Percentiles rank a stretch among this genome's conserved stretches.
phyloP scores from a whole-genome alignment of 2,113 vertebrate species.

The Alligator mississippiensis region DNA sequence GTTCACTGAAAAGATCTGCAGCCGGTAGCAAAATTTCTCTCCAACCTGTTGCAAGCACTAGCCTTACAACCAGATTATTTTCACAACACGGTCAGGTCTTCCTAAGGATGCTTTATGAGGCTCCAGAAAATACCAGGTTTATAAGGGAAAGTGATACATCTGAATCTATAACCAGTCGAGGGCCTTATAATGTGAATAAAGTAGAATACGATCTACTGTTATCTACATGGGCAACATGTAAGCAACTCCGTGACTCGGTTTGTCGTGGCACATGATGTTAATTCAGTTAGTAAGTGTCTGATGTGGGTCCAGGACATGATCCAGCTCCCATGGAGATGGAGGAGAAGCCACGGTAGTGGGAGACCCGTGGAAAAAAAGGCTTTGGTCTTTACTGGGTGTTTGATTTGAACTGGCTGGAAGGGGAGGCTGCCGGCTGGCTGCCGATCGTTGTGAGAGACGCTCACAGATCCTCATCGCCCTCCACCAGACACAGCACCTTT shows the following conservation, averaged over 20 bases:
- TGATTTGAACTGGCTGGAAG: neutral
- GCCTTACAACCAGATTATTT: neutral
- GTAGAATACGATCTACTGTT: too few relatives aligned
- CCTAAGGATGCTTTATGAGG: neutral
- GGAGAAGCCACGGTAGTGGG: neutral
- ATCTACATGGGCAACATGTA: neutral
- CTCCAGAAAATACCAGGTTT: neutral
- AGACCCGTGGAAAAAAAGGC: neutral
- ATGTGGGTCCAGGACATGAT: neutral
- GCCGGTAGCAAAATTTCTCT: neutral
- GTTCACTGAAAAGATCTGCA: neutral
- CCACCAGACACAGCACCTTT: neutral
- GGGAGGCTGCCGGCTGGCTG: neutral
- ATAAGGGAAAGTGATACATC: neutral
- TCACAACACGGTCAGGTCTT: neutral
- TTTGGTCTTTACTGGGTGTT: neutral
- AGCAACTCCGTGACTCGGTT: neutral
- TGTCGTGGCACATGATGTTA: fast-evolving
- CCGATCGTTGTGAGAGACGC: neutral
- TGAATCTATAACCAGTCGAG: neutral
- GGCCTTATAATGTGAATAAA: neutral
- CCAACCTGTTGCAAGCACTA: conserved; percentile 1
- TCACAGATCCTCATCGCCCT: neutral
- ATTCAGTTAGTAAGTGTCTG: neutral
- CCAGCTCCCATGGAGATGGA: neutral